Evolutionary conservation across 1,140 invertebrate species (phyloP), one percentile per base, ranked within the genome.

Genomic region (Saccostrea cuccullata): DNA sequence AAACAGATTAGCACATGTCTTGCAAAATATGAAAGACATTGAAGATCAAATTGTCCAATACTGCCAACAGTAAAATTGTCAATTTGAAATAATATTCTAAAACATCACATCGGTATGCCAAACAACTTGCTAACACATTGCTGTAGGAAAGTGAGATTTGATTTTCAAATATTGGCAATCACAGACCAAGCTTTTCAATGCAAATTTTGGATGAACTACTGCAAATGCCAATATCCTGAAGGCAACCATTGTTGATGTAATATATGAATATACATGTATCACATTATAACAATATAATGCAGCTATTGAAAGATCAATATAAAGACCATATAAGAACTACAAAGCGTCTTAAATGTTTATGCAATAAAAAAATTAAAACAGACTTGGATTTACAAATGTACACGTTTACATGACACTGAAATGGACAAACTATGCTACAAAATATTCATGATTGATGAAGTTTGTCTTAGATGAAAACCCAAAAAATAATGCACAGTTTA

Each of bases 1-100:
- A 83, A 87, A 89, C 6, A 92, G 90, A 85, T 82, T 94, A 13
- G 30, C 85, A 60, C 86, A 86, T 86, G 90, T 94, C 30, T 88
- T 94, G 87, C 67, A 89, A 86, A 93, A 89, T 89, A 92, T 94
- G 92, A 91, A 93, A 82, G 93, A 94, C 55, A 94, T 94, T 83
- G 92, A 94, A 87, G 84, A 92, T 87, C 90, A 93, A 87, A 93
- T 94, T 26, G 90, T 90, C 55, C 92, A 92, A 84, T 91, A 92
- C 87, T 91, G 91, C 88, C 90, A 93, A 88, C 90, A 92, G 86
- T 92, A 56, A 86, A 58, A 55, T 84, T 82, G 26, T 30, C 23
- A 30, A 47, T 47, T 47, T 47, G 47, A 47, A 47, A 47, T 36
- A 6, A 47, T 47, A 47, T 47, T 47, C 47, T 47, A 6, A 47